These are phyloP conservation scores for Mermis nigrescens DNA, from an alignment of 2,888 invertebrate species.

Conservation along the genomic window DNA sequence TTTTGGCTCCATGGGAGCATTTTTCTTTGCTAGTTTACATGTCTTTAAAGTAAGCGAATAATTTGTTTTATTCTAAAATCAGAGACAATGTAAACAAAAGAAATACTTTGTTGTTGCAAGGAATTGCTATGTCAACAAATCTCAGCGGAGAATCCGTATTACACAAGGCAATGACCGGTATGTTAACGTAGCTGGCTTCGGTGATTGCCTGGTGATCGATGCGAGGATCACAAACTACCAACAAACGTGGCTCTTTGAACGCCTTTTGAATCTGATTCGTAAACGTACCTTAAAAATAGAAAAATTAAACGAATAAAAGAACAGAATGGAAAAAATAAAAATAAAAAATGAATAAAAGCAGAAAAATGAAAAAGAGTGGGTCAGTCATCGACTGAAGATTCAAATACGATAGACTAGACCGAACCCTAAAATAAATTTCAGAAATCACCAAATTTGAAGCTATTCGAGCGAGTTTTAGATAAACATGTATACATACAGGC, in stretches of 20 bases:
- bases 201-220: constrained; percentile 56
- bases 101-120: constrained; percentile 83
- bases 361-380: not conserved
- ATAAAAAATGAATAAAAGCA: too few species aligned
- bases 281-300: constrained; percentile 44
- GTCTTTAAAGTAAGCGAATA: too few species aligned
- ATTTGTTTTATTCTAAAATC: too few species aligned
- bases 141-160: constrained; percentile 91
- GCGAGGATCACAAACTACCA: constrained; percentile 87
- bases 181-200: constrained; percentile 96
- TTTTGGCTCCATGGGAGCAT: too few species aligned
- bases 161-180: constrained; percentile 93
- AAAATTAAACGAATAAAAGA: not conserved
- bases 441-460: too few species aligned
- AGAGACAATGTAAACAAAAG: too few species aligned
- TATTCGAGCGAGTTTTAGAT: too few species aligned
- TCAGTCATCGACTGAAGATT: not conserved
- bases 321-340: not conserved
- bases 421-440: too few species aligned
- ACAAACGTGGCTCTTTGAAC: constrained; percentile 87
- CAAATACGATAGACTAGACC: too few species aligned
- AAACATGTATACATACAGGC: too few species aligned
- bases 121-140: constrained; percentile 93
- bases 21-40: too few species aligned
- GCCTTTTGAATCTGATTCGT: constrained; percentile 91